These are phyloP conservation scores for Lutraria lutraria DNA, from an alignment of 2,888 invertebrate species.

Conservation along the genomic window DNA sequence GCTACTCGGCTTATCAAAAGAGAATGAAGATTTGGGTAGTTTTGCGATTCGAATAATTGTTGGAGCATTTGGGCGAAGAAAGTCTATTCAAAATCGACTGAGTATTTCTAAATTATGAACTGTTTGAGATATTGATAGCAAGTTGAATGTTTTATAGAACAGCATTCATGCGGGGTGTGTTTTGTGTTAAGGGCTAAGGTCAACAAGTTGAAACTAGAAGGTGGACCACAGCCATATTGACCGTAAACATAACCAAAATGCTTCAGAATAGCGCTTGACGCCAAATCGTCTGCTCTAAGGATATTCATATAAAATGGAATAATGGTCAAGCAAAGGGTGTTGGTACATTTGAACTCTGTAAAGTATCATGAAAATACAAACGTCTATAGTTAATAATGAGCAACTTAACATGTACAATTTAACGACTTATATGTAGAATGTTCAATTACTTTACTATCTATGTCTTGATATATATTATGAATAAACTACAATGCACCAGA, in stretches of 20 bases:
- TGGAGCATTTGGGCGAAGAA: slow-evolving; percentile 51
- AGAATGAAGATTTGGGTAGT: slow-evolving; percentile 51
- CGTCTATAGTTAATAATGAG: neutral
- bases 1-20: slow-evolving; percentile 36
- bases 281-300: slow-evolving; percentile 36
- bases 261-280: slow-evolving; percentile 36
- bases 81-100: slow-evolving; percentile 37
- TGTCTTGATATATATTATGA: too few relatives aligned
- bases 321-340: neutral
- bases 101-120: slow-evolving; percentile 55
- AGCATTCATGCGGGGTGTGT: slow-evolving; percentile 33
- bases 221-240: slow-evolving; percentile 53
- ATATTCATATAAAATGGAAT: neutral
- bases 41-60: slow-evolving; percentile 51
- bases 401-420: too few relatives aligned
- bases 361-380: neutral
- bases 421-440: too few relatives aligned
- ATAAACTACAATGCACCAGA: too few relatives aligned
- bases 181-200: slow-evolving; percentile 37
- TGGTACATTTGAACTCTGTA: neutral
- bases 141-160: slow-evolving; percentile 43
- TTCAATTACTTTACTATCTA: too few relatives aligned
- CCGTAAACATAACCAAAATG: slow-evolving; percentile 36
- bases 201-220: slow-evolving; percentile 48
- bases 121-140: slow-evolving; percentile 42